Conservation (phyloP, 2,113 vertebrate genomes). For the Crotophaga sulcirostris region DNA sequence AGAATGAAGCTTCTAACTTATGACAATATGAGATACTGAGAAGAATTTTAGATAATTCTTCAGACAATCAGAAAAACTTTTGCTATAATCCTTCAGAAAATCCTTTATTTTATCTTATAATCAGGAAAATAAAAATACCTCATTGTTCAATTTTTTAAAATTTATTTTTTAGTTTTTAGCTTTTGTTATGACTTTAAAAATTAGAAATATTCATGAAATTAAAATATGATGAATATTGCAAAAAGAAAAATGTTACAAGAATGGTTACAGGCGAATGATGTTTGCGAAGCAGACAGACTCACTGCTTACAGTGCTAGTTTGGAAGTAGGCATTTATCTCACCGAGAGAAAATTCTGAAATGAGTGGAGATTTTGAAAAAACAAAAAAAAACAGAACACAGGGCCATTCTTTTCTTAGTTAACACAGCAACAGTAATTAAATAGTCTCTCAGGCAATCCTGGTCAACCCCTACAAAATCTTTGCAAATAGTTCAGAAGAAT, state of each 20-base stretch:
- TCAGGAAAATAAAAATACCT: not conserved
- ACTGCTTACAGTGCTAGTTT: not conserved
- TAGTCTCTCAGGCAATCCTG: not conserved
- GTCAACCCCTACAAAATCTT: not conserved
- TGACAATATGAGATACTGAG: not conserved
- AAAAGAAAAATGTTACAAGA: not conserved
- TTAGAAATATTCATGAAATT: not conserved
- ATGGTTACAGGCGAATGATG: not conserved
- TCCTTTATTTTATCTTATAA: not conserved
- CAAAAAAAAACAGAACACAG: not conserved
- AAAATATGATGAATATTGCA: not conserved
- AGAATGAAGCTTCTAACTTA: not conserved
- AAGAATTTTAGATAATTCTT: not conserved
- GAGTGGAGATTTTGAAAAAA: not conserved
- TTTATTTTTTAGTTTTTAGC: accelerated
- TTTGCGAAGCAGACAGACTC: not conserved
- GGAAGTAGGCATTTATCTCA: not conserved
- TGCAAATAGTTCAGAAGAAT: not conserved
- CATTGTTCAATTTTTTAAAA: not conserved
- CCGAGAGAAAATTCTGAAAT: not conserved
- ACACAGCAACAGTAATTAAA: not conserved
- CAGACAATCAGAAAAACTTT: not conserved
- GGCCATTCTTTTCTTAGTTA: not conserved
- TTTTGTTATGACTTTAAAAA: not conserved
- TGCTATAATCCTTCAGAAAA: not conserved